Evolutionary conservation across 1,140 invertebrate species (phyloP), one percentile per base, ranked within the genome.

Genomic region (Eumaeus atala): DNA sequence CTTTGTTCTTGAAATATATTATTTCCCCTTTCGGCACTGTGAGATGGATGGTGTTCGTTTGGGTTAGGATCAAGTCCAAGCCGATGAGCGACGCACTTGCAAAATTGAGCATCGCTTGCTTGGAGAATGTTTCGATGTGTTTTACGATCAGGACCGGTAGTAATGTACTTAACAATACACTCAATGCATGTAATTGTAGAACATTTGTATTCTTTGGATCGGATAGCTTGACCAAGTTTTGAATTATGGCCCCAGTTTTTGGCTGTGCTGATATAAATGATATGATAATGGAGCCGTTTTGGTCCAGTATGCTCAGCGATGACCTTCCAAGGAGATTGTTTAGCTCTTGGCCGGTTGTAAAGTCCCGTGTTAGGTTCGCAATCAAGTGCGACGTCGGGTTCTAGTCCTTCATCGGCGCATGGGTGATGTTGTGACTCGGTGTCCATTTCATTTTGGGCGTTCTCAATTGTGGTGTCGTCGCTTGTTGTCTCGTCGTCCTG

Each of bases 121-220:
- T 54, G 52, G 53, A 66, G 62, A 65, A 65, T 59, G 36, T 66
- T 42, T 53, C 56, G 58, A 58, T 59, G 36, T 70, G 59, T 66
- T 50, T 21, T 50, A 60, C 61, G 62, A 64, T 57, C 16, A 65
- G 49, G 35, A 53, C 64, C 67, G 64, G 59, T 51, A 66, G 59
- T 62, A 64, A 68, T 65, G 55, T 65, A 68, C 62, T 65, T 58
- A 49, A 56, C 17, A 28, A 67, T 53, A 37, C 62, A 64, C 49
- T 56, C 38, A 67, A 62, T 47, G 52, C 62, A 64, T 64, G 65
- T 51, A 60, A 61, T 57, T 40, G 34, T 3, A 58, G 42, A 40
- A 53, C 48, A 59, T 54, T 59, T 59, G n/a, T n/a, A n/a, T n/a
- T n/a, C n/a, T 33, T 51, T 3, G 5, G 52, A 11, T 55, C 38